These are phyloP conservation scores for Galeopterus variegatus DNA, from an alignment of 2,113 vertebrate genomes.

Conservation along the genomic window DNA sequence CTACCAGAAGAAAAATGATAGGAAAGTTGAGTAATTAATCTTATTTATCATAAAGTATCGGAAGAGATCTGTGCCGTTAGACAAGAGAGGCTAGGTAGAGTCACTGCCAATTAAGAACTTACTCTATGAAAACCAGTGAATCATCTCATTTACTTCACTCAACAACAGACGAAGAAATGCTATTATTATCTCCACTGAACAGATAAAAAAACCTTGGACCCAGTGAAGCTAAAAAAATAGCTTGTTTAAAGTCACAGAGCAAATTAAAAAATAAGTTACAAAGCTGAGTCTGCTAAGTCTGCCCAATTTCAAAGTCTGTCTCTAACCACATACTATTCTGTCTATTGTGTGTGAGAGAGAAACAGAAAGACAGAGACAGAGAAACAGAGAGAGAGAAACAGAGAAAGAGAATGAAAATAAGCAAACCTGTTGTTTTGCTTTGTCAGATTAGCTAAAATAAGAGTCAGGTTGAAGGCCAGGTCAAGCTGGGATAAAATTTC, in stretches of 20 bases:
- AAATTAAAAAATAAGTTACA: slow-evolving; percentile 44
- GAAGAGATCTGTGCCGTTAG: background rate
- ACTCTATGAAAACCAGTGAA: background rate
- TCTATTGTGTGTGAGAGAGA: background rate
- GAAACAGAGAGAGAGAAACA: background rate
- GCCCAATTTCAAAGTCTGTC: background rate
- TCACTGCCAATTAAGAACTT: background rate
- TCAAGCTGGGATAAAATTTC: background rate
- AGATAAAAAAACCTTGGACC: background rate
- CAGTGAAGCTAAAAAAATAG: background rate
- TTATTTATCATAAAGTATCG: background rate
- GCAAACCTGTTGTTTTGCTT: background rate
- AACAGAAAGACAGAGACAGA: no score
- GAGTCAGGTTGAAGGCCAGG: background rate
- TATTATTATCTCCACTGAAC: background rate
- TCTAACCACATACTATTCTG: background rate
- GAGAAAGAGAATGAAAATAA: background rate
- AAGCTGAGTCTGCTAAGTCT: background rate
- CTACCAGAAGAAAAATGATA: background rate
- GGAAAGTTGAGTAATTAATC: background rate
- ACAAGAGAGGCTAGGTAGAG: background rate
- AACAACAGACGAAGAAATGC: background rate
- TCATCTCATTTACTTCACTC: background rate
- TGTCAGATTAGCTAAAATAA: background rate
- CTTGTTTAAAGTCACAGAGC: background rate